These are phyloP conservation scores for Cheilosia variabilis DNA, from an alignment of 2,888 invertebrate genomes.

Conservation along the genomic window DNA sequence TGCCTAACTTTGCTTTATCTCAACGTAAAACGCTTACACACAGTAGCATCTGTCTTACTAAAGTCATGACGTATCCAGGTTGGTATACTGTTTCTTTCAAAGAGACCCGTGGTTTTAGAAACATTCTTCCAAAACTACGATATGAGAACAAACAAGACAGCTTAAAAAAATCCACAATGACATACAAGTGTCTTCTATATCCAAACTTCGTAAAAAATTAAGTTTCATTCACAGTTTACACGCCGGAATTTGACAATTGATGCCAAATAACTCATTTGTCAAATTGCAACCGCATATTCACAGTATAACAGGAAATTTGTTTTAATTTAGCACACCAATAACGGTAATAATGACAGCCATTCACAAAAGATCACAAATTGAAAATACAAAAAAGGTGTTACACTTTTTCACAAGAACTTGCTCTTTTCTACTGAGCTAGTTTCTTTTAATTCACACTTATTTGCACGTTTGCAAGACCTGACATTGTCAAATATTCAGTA, in stretches of 20 bases:
- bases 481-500: neutral
- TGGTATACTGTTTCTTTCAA: too few species aligned
- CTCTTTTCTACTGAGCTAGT: neutral
- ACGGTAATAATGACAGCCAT: slow-evolving; percentile 4
- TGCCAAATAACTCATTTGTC: neutral
- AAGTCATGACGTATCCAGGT: too few species aligned
- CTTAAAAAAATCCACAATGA: too few species aligned
- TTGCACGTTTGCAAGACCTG: neutral
- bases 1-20: too few species aligned
- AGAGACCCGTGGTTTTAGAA: too few species aligned
- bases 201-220: neutral
- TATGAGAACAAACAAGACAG: too few species aligned
- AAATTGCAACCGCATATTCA: slow-evolving; percentile 34
- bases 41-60: too few species aligned
- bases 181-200: too few species aligned
- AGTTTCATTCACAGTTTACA: neutral
- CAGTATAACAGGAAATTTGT: too few species aligned
- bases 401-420: neutral
- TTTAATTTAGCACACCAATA: slow-evolving; percentile 39
- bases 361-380: slow-evolving; percentile 3
- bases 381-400: neutral
- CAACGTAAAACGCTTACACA: too few species aligned
- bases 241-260: neutral
- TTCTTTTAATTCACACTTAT: slow-evolving; percentile 8
- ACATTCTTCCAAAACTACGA: too few species aligned